Evolutionary conservation across 2,797 vertebrate species (phyloP), one percentile per base, ranked within the genome.

Genomic region (Epinephelus coioides): DNA sequence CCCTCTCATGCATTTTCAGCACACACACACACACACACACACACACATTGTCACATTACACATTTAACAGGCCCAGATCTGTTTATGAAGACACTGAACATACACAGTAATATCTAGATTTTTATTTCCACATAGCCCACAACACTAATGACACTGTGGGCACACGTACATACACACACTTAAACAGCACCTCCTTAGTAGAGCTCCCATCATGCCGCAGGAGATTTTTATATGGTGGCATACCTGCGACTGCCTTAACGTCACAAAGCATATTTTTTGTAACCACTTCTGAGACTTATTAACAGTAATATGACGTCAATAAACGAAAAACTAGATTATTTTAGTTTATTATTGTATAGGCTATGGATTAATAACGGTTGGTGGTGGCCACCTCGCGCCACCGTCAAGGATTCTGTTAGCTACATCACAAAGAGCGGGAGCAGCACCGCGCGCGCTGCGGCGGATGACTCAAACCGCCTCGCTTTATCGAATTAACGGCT

Each of bases 381-480:
- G 11, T 59, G 53, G 27, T 12, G 34, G 46, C 54, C 54, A 53
- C 71, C 76, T 79, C 51, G 34, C 79, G 85, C 71, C 70, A 72
- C 80, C 72, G 51, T 77, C 15, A 21, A 62, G 62, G 61, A 70
- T 81, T 56, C 53, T 50, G 72, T 79, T 54, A 43, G 81, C 71
- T 73, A 1, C 68, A 82, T 77, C 87, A 91, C 91, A 91, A 89
- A 92, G 89, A 90, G 87, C 91, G 62, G 78, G 82, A 86, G 86
- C 81, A 85, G 82, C 85, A 71, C 47, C 18, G 54, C 74, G 82
- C 38, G 76, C 91, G 84, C 89, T 94, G 92, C 92, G 88, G 92
- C 85, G 88, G 80, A 94, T 91, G 93, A 94, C 86, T 94, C 92
- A 93, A 94, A 83, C 88, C 85, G 83, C 73, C 64, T 82, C 75